phyloP scores from a whole-genome alignment of 2,888 invertebrate species.

The Thysanoteuthis rhombus region DNA sequence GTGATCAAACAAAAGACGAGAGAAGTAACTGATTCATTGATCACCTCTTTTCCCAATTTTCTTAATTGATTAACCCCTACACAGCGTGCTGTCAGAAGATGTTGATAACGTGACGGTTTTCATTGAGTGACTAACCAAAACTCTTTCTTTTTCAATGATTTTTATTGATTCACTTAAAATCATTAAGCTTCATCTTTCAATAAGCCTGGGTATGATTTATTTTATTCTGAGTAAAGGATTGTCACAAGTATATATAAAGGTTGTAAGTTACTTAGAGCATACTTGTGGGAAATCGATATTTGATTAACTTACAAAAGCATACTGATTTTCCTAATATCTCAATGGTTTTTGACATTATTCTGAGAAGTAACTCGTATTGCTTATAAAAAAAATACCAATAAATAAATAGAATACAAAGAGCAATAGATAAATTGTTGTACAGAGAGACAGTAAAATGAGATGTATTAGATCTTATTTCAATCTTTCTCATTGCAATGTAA shows the following conservation, averaged over 20 bases:
- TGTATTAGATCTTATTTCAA: too few species aligned
- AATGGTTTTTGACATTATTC: not conserved
- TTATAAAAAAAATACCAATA: not conserved
- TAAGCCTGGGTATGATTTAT: not conserved
- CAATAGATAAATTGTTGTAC: too few species aligned
- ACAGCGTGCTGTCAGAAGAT: too few species aligned
- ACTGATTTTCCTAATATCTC: not conserved
- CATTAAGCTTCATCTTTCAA: not conserved
- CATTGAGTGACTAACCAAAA: too few species aligned
- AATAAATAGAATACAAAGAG: too few species aligned
- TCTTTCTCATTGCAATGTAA: too few species aligned
- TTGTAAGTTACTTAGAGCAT: not conserved
- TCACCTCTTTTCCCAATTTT: too few species aligned
- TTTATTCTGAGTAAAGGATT: not conserved
- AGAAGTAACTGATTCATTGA: too few species aligned
- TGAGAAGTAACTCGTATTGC: not conserved
- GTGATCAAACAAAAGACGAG: too few species aligned
- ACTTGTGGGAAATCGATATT: not conserved
- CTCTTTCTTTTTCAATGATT: not conserved
- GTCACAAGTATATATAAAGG: not conserved
- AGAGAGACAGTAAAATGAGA: too few species aligned
- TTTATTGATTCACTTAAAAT: not conserved
- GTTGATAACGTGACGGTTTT: too few species aligned
- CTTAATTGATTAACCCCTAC: too few species aligned
- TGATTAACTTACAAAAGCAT: constrained; percentile 12